Evolutionary conservation across 2,113 vertebrate species (phyloP).

Genomic region (Limnothrissa miodon): DNA sequence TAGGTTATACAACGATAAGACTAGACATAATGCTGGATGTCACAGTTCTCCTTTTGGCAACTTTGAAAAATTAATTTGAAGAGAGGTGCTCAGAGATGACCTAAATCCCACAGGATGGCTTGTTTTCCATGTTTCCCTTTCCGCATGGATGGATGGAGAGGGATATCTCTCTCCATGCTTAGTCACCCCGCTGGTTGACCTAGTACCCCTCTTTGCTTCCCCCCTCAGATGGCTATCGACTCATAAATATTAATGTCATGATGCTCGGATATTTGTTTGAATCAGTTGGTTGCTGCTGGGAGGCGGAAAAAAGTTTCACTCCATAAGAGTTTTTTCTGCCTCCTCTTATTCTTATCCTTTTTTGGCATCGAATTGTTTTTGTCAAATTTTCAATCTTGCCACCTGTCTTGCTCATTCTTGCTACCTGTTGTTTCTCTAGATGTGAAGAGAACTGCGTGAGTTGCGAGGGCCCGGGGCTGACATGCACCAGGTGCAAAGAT

Average conservation of each 20-base stretch:
- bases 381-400: not conserved
- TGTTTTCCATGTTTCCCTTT: not conserved
- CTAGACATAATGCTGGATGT: not conserved
- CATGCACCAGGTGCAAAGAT: constrained; percentile 78
- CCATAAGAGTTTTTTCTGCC: not conserved
- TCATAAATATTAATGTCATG: constrained; percentile 41
- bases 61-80: not conserved
- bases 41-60: not conserved
- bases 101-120: not conserved
- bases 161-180: not conserved
- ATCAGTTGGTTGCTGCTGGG: constrained; percentile 6
- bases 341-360: not conserved
- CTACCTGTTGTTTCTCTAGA: constrained; percentile 60
- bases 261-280: constrained; percentile 24
- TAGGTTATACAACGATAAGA: not conserved
- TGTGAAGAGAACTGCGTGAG: constrained; percentile 83
- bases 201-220: constrained; percentile 14
- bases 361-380: not conserved
- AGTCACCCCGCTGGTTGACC: constrained; percentile 26
- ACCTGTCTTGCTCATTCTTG: not conserved
- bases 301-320: constrained; percentile 15
- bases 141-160: not conserved
- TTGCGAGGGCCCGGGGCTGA: constrained; percentile 77
- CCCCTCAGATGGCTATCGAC: not conserved
- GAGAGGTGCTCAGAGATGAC: not conserved